Conservation (phyloP, 2,113 vertebrate species). For the Stigmatopora nigra region DNA sequence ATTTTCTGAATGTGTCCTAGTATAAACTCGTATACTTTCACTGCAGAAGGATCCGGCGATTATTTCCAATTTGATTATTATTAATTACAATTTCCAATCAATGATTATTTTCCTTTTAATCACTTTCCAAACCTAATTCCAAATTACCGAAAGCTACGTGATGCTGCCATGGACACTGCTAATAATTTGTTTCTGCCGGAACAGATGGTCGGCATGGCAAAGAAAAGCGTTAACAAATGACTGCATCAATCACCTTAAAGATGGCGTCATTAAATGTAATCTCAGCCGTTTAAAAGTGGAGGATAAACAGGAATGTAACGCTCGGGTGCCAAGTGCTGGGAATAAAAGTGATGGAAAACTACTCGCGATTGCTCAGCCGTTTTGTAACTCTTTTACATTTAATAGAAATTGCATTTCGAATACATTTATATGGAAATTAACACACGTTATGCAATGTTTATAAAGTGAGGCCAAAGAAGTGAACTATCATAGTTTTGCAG, state of each 20-base stretch:
- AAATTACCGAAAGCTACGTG: background rate
- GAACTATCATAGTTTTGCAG: background rate
- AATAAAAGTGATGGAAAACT: background rate
- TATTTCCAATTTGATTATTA: no score
- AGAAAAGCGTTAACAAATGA: background rate
- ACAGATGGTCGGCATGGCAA: background rate
- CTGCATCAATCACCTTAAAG: constrained; percentile 9
- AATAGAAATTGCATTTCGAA: constrained; percentile 1
- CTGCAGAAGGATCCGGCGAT: no score
- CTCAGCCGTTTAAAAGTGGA: constrained; percentile 3
- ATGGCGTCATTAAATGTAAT: constrained; percentile 7
- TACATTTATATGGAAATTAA: constrained; percentile 3
- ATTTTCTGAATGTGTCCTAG: no score
- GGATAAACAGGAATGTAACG: constrained; percentile 7
- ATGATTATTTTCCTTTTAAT: no score
- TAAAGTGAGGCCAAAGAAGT: background rate
- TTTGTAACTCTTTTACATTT: background rate
- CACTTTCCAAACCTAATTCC: background rate
- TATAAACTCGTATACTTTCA: no score
- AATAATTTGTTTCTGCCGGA: background rate
- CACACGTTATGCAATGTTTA: background rate
- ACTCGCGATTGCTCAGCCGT: background rate
- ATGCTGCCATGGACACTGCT: background rate
- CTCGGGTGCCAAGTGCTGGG: background rate
- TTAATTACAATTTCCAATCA: no score